These are phyloP conservation scores for Zaprionus davidi DNA, from an alignment of 1,140 invertebrate genomes.

Conservation along the genomic window DNA sequence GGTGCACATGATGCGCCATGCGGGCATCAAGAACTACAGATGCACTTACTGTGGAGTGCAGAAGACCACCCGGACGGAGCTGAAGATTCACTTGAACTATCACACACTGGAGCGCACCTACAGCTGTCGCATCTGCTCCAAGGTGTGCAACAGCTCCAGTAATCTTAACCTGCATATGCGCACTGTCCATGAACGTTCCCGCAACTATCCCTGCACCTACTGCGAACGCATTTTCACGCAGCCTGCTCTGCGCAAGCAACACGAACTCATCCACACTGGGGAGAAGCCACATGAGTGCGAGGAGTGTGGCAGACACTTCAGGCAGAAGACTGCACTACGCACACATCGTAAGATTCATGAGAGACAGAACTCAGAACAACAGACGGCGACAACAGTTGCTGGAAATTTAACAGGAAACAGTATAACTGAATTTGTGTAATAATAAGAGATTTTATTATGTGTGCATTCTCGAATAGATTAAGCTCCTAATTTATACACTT, in stretches of 20 bases:
- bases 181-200: slow-evolving; percentile 56
- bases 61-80: slow-evolving; percentile 62
- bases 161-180: slow-evolving; percentile 64
- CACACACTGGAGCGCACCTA: slow-evolving; percentile 64
- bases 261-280: slow-evolving; percentile 82
- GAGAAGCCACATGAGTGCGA: slow-evolving; percentile 75
- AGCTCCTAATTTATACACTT: neutral
- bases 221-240: slow-evolving; percentile 61
- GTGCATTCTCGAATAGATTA: neutral
- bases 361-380: slow-evolving; percentile 22
- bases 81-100: slow-evolving; percentile 64
- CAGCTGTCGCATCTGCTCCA: slow-evolving; percentile 57
- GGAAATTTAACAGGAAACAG: neutral
- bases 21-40: slow-evolving; percentile 64
- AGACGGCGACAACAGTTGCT: neutral
- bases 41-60: slow-evolving; percentile 64
- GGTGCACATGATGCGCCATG: slow-evolving; percentile 64
- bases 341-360: slow-evolving; percentile 64
- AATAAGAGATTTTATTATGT: neutral
- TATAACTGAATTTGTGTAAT: neutral
- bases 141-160: slow-evolving; percentile 59
- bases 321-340: slow-evolving; percentile 57
- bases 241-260: slow-evolving; percentile 58
- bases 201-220: slow-evolving; percentile 53
- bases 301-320: slow-evolving; percentile 53